Evolutionary conservation across 2,797 vertebrate species (phyloP).

Genomic region (Oryzias sinensis): DNA sequence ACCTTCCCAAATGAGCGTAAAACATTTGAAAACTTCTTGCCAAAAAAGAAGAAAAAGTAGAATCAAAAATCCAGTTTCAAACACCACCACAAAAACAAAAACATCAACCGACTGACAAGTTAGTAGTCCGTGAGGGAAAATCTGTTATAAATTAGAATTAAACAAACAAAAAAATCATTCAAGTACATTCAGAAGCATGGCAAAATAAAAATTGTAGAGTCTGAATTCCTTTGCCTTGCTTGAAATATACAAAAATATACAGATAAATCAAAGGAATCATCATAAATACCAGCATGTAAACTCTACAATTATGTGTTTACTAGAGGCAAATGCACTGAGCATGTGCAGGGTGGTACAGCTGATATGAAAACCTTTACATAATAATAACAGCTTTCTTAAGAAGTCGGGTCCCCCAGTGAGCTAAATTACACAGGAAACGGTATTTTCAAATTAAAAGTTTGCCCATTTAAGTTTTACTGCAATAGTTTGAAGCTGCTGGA

Average conservation of each 20-base stretch:
- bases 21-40: slow-evolving; percentile 10
- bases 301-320: slow-evolving; percentile 34
- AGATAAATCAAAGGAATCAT: slow-evolving; percentile 68
- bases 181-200: slow-evolving; percentile 59
- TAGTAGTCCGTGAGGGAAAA: slow-evolving; percentile 36
- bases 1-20: slow-evolving; percentile 12
- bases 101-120: slow-evolving; percentile 21
- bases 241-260: slow-evolving; percentile 63
- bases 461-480: slow-evolving; percentile 15
- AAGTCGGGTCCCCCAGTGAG: slow-evolving; percentile 59
- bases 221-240: slow-evolving; percentile 49
- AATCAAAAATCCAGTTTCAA: slow-evolving; percentile 44
- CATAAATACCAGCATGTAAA: slow-evolving; percentile 66
- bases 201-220: slow-evolving; percentile 36
- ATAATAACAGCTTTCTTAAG: slow-evolving; percentile 39
- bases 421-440: slow-evolving; percentile 42
- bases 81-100: slow-evolving; percentile 3
- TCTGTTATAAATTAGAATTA: slow-evolving; percentile 16
- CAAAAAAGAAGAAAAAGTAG: slow-evolving; percentile 58
- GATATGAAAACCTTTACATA: slow-evolving; percentile 39
- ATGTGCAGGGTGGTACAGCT: slow-evolving; percentile 17
- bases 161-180: slow-evolving; percentile 50
- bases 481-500: slow-evolving; percentile 17
- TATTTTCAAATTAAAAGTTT: slow-evolving; percentile 22
- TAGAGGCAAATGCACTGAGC: slow-evolving; percentile 5